Base-by-base conservation (phyloP, 1,140 invertebrate species). In the Bombus turneri region DNA sequence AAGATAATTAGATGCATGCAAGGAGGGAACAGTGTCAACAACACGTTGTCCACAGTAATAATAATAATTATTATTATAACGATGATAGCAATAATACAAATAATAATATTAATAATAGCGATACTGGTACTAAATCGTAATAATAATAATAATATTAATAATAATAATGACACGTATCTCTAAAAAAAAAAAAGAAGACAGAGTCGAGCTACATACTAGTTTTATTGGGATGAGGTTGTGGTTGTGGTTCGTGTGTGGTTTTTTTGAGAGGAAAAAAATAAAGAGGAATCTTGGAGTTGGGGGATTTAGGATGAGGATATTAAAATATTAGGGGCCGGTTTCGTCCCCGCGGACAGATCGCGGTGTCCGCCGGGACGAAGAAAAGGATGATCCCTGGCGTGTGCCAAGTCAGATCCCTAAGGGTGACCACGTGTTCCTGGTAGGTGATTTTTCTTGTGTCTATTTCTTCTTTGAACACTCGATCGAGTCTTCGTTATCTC, bases 61-160 rank as follows among this genome's bases (percentile, higher is more conserved):
- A 92, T 93, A 94, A 94, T 94, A 91, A 94, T 94, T 94, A 94
- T 93, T 93, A 94, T 94, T 93, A 91, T 94, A 94, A 94, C 93
- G 93, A 94, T 94, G 92, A 92, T 94, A 94, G 89, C 91, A 94
- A 94, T 94, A 94, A 93, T 94, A 95, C 93, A 94, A 94, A 94
- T 94, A 93, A 94, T 94, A 91, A 91, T 92, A 92, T 92, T 92
- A 93, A 92, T 93, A 93, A 93, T 94, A 94, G 91, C 92, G 90
- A 90, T 93, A 93, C 81, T 91, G 91, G 87, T 92, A 92, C 87
- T 93, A 92, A 92, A 89, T 89, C 85, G 86, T 92, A 91, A 91
- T 90, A 89, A 90, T 91, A 91, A 88, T 91, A 91, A 88, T 92
- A 92, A 92, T 93, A 87, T 68, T 93, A 92, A 93, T 94, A 94